A percentile compares a stretch with the other conserved stretches of the same genome.
phyloP scores from a whole-genome alignment of 2,113 vertebrate genomes.

The Chaenogobius annularis region DNA sequence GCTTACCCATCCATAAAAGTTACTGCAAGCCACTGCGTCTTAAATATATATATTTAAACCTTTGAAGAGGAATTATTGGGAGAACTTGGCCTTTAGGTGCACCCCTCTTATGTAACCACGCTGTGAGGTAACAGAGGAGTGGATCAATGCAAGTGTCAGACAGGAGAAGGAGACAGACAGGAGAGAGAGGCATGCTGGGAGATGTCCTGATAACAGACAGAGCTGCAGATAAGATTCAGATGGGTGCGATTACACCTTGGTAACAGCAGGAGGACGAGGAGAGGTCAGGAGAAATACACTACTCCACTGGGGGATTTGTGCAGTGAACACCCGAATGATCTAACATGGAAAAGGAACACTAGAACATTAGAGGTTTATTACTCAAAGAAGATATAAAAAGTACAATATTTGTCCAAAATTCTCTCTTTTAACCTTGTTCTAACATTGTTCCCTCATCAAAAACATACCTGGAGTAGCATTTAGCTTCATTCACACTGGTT shows the following conservation, averaged over 20 bases:
- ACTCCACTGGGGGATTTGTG: background rate
- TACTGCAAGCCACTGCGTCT: too few species aligned
- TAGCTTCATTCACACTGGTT: too few species aligned
- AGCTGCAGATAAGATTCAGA: background rate
- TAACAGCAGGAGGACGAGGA: background rate
- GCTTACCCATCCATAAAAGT: too few species aligned
- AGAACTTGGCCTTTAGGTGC: background rate
- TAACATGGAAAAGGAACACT: background rate
- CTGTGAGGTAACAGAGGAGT: conserved; percentile 14
- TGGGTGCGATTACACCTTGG: background rate
- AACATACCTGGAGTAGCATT: too few species aligned
- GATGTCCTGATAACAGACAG: background rate
- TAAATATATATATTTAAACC: too few species aligned
- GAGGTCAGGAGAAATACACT: background rate
- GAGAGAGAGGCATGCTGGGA: background rate
- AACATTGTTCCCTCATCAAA: too few species aligned
- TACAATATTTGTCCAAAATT: too few species aligned
- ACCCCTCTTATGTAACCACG: conserved; percentile 29
- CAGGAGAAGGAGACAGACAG: conserved; percentile 5
- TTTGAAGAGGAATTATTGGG: too few species aligned
- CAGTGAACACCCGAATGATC: background rate
- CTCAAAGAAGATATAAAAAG: background rate
- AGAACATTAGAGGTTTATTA: background rate
- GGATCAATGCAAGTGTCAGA: conserved; percentile 31
- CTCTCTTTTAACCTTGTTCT: too few species aligned